Base-by-base conservation (phyloP, 2,888 invertebrate genomes). In the Brenthis ino region DNA sequence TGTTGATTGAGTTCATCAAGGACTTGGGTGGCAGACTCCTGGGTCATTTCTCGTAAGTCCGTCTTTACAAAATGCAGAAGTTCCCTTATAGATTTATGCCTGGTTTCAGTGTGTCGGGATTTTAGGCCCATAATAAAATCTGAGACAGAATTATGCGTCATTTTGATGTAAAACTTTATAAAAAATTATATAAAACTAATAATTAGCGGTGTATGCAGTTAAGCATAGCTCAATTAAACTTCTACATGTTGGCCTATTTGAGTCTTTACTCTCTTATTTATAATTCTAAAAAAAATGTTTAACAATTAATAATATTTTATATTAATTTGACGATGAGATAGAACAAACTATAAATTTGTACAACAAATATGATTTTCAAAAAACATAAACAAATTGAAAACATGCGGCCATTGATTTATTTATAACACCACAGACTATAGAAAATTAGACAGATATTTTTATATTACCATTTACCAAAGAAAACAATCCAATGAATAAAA, bases 1-100 rank as follows among this genome's bases (percentile, higher is more conserved):
- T 98, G 97, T 84, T 98, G 97, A 85, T 98, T 98, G 81, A 99
- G 98, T 74, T 98, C 97, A 83, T 99, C 99, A 84, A 99, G 95
- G 79, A 98, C 97, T 67, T 95, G 94, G 48, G 96, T 95, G 72
- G 98, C 94, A 77, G 97, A 96, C 80, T 99, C 99, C 64, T 96
- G 95, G 0, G 97, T 96, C 87, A 97, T 96, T 89, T 98, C 98
- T 2, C 97, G 94, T 68, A 98, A 86, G 79, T 98, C 98, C 12
- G 97, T 97, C 85, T 97, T 97, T 2, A 97, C 97, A 85, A 97
- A 99, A 73, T 97, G 95, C 76, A 97, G 95, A 54, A 99, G 93
- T 77, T 98, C 98, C 73, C 96, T 95, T 5, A 98, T 97, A 14
- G 98, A 96, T 85, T 97, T 97, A 74, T 95, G 95, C 65, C 98